Base-by-base conservation (phyloP, 2,797 vertebrate genomes). In the Cyprinella venusta region DNA sequence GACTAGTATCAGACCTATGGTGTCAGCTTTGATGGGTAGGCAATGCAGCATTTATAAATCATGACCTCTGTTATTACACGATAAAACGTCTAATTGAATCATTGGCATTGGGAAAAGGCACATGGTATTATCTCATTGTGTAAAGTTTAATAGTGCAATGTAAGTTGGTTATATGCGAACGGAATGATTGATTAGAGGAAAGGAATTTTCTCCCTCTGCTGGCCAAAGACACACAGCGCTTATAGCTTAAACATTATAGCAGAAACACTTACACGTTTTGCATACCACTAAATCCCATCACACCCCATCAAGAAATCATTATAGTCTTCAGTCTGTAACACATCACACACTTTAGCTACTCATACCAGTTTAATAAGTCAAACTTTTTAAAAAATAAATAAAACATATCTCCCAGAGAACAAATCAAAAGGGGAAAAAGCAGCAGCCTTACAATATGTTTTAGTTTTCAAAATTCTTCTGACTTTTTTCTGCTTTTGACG, bases 171-270 rank as follows among this genome's bases (percentile, higher is more conserved):
- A n/a, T 42, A 59, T 19, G 9, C 15, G 54, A 54, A 52, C 33
- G 6, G n/a, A 70, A 36, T 42, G 33, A 24, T 42, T 30, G 15
- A n/a, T 45, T 15, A 70, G 59, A 56, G 45, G n/a, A 33, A 80
- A 19, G n/a, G 19, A 26, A 33, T 45, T 9, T 30, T 56, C 65
- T 33, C 42, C 80, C 61, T 81, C 80, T 74, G 56, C 30, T 52
- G 68, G 79, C 42, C 40, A 81, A 36, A 8, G 56, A 74, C 50
- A 19, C 64, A 48, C 69, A 81, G 19, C 42, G 4, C n/a, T n/a
- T 8, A 26, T 8, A 63, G 36, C 50, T 68, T 68, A n/a, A 70
- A 75, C 52, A 12, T 33, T 54, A 30, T 2, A 24, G 26, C 42
- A 50, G 12, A 1, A 48, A 65, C 40, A 45, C 76, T 10, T 24